Conservation (phyloP, 2,113 vertebrate genomes). For the Perognathus longimembris region DNA sequence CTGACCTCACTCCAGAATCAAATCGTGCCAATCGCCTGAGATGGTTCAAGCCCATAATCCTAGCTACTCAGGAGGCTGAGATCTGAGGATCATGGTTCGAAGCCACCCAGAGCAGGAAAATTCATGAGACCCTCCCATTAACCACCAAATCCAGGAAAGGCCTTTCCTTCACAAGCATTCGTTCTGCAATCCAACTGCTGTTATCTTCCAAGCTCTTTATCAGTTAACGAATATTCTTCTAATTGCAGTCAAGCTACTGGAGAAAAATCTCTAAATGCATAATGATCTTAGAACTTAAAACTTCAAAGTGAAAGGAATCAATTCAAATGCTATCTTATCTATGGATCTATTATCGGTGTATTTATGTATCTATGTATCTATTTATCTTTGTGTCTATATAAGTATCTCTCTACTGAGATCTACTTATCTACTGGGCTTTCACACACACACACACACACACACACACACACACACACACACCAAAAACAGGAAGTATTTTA, state of each 20-base stretch:
- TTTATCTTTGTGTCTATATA: not conserved
- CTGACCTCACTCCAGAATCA: too few relatives aligned
- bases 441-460: not conserved
- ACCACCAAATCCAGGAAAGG: not conserved
- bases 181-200: not conserved
- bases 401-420: too few relatives aligned
- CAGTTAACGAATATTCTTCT: slow-evolving; percentile 1
- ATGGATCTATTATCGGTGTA: too few relatives aligned
- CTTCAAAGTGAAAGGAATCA: not conserved
- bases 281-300: not conserved
- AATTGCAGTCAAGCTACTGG: slow-evolving; percentile 22
- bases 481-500: not conserved
- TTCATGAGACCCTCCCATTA: too few relatives aligned
- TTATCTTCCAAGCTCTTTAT: not conserved
- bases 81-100: too few relatives aligned
- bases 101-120: too few relatives aligned
- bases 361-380: too few relatives aligned
- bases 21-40: too few relatives aligned
- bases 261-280: not conserved
- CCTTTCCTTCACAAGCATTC: not conserved
- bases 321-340: not conserved
- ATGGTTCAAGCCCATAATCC: too few relatives aligned
- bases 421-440: not conserved
- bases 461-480: too few relatives aligned
- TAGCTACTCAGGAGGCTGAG: too few relatives aligned